Conservation (phyloP, 30 jellyfish, hydroid and myxozoan species). For the Aurelia sp. region DNA sequence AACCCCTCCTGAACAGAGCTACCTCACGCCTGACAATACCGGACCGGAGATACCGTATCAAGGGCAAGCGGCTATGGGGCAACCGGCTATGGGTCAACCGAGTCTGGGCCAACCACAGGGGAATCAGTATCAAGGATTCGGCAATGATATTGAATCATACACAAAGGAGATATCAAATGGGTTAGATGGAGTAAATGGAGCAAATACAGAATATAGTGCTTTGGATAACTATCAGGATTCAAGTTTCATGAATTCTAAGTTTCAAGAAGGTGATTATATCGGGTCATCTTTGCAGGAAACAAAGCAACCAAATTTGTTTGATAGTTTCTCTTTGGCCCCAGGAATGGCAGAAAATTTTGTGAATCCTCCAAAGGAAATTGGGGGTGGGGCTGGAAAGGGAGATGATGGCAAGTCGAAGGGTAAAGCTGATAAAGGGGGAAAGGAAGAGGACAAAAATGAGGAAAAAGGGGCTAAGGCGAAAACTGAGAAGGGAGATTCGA, state of each 20-base stretch:
- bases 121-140: conserved; percentile 47
- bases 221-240: conserved; percentile 54
- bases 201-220: conserved; percentile 9
- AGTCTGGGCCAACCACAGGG: conserved; percentile 29
- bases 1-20: conserved; percentile 69
- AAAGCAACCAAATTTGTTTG: conserved; percentile 48
- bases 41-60: conserved; percentile 10
- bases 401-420: background rate
- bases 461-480: conserved; percentile 2
- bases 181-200: conserved; percentile 35
- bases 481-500: background rate
- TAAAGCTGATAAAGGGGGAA: conserved; percentile 5
- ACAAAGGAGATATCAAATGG: conserved; percentile 53
- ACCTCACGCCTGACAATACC: conserved; percentile 47
- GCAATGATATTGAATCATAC: conserved; percentile 63
- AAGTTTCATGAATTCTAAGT: conserved; percentile 44
- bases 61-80: conserved; percentile 7
- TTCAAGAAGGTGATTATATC: conserved; percentile 67
- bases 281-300: conserved; percentile 42
- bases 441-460: conserved; percentile 1
- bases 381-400: conserved; percentile 3
- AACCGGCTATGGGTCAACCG: conserved; percentile 1
- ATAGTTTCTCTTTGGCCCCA: conserved; percentile 38
- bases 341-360: conserved; percentile 62
- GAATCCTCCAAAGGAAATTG: conserved; percentile 24